Percentiles rank a stretch among this genome's conserved stretches.
phyloP scores from a whole-genome alignment of 2,888 invertebrate species.

The Clitarchus hookeri region DNA sequence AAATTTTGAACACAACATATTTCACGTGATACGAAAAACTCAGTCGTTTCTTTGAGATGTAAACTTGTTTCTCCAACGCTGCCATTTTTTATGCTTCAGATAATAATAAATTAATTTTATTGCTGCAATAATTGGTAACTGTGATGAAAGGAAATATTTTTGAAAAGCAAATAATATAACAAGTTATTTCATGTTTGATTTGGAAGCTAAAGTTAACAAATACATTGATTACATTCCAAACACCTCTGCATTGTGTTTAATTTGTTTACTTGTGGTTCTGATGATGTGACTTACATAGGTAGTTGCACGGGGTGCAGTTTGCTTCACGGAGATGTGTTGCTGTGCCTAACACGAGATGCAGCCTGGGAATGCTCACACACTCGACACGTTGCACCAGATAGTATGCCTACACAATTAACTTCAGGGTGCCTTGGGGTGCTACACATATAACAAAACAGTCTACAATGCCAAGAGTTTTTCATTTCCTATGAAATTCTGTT shows the following conservation, averaged over 20 bases:
- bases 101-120: slow-evolving; percentile 12
- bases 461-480: no score
- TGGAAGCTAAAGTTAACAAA: slow-evolving; percentile 32
- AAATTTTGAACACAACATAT: slow-evolving; percentile 21
- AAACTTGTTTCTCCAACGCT: neutral
- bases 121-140: neutral
- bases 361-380: neutral
- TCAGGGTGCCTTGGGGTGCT: neutral
- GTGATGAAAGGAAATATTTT: neutral
- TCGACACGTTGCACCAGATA: neutral
- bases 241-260: slow-evolving; percentile 38
- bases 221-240: slow-evolving; percentile 38
- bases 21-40: slow-evolving; percentile 27
- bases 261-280: slow-evolving; percentile 36
- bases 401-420: neutral
- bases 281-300: slow-evolving; percentile 36
- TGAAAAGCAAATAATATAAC: neutral
- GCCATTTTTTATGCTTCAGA: neutral
- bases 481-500: no score
- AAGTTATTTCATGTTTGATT: neutral
- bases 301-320: slow-evolving; percentile 57
- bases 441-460: neutral
- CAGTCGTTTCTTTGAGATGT: neutral
- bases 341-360: slow-evolving; percentile 10
- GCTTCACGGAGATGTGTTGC: slow-evolving; percentile 52